Base-by-base conservation (phyloP, 2,888 invertebrate genomes). In the Scelioninae gen. 1 region DNA sequence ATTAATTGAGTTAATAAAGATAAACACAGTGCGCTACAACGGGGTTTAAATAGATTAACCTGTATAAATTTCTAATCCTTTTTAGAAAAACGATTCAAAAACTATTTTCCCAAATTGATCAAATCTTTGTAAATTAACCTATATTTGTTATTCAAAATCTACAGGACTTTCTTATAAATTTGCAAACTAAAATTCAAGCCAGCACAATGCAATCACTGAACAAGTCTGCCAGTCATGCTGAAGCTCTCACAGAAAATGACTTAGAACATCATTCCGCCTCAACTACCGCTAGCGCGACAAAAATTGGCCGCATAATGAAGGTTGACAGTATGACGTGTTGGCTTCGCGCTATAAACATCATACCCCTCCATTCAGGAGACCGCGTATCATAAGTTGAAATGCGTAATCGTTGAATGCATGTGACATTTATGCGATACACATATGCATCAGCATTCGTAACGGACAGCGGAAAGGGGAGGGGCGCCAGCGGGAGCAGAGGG, bases 241-340 rank as follows among this genome's bases (percentile, higher is more conserved):
- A 49, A 11, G 58, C n/a, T n/a, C n/a, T n/a, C n/a, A n/a, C n/a
- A n/a, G n/a, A 49, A 34, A 55, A 69, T 38, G 69, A 68, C 16
- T 31, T 15, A 60, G 40, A 40, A 13, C 55, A 11, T 47, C 49
- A 34, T 34, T 13, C 45, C 16, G 43, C 31, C n/a, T 40, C 38
- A 47, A 43, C 31, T 23, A 23, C 47, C 40, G 6, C n/a, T n/a
- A n/a, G n/a, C n/a, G n/a, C n/a, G n/a, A 23, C 49, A 56, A 72
- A 77, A 77, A 74, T 71, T 58, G 77, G 62, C 40, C 31, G 40
- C 69, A 53, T 80, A 80, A 83, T 71, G 82, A 80, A 80, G 60
- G 75, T 63, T 75, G 81, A 81, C 81, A 65, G 55, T 56, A 38
- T 55, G 75, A 75, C 80, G 55, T 51, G 74, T 53, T 75, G 49